Evolutionary conservation across 30 jellyfish, hydroid and myxozoan genomes (phyloP).

Genomic region (Aurelia coerulea): DNA sequence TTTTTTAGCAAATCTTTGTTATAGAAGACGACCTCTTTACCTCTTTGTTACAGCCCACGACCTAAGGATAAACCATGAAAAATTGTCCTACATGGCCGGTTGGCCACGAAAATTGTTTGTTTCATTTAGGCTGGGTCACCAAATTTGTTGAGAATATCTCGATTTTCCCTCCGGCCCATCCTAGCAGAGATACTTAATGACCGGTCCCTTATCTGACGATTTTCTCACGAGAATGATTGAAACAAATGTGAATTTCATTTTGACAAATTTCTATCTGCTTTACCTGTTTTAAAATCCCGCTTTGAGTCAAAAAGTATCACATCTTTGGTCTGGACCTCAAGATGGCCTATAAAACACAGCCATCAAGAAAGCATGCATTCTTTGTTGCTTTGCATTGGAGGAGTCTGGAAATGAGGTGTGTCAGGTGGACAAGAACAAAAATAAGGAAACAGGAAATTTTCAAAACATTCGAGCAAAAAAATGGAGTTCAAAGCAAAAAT

Average conservation of each 20-base stretch:
- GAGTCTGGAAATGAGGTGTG: neutral
- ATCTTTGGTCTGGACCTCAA: slow-evolving; percentile 22
- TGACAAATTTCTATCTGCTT: neutral
- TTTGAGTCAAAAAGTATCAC: slow-evolving; percentile 16
- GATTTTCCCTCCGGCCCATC: too few species aligned
- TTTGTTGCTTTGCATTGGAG: too few species aligned
- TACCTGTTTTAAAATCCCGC: slow-evolving; percentile 17
- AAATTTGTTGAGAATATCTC: too few species aligned
- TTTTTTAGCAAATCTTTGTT: too few species aligned
- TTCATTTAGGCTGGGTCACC: too few species aligned
- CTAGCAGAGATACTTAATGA: too few species aligned
- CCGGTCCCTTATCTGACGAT: neutral
- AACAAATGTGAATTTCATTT: too few species aligned
- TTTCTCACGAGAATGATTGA: neutral
- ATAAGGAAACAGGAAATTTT: neutral
- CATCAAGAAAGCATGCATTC: slow-evolving; percentile 16
- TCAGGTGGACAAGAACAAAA: neutral
- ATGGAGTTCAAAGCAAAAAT: neutral
- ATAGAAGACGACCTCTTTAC: too few species aligned
- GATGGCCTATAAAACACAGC: slow-evolving; percentile 33
- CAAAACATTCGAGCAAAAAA: neutral
- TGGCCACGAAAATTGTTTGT: too few species aligned
- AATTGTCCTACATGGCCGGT: too few species aligned
- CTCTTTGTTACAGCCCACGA: too few species aligned
- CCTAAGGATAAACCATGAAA: too few species aligned